Percentiles rank a stretch among this genome's conserved stretches.
Evolutionary conservation across 1,140 invertebrate species (phyloP).

Genomic region (Trichonephila clavipes): DNA sequence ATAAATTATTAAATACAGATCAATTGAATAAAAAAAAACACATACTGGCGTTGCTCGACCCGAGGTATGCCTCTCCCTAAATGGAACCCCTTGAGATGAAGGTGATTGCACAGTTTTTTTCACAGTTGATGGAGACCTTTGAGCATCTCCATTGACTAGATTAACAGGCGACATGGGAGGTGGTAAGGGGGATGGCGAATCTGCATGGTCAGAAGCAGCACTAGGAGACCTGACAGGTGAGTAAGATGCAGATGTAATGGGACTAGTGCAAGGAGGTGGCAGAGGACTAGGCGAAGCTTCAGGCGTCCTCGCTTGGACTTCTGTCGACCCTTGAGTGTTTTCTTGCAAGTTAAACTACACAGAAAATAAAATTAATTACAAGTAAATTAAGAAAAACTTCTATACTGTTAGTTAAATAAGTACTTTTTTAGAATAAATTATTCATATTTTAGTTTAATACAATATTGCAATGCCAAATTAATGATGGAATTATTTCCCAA

Average conservation of each 20-base stretch:
- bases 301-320: constrained; percentile 70
- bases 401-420: no score
- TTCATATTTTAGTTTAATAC: no score
- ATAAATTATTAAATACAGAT: neutral
- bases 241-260: constrained; percentile 77
- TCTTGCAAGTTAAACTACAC: constrained; percentile 27
- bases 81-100: constrained; percentile 37
- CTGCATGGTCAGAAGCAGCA: constrained; percentile 41
- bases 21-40: neutral
- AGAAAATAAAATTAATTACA: neutral
- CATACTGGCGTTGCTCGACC: constrained; percentile 66
- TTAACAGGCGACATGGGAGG: constrained; percentile 70
- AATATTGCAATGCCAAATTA: no score
- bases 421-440: no score
- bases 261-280: constrained; percentile 75
- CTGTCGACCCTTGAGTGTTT: constrained; percentile 34
- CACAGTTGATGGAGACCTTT: constrained; percentile 42
- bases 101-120: constrained; percentile 64
- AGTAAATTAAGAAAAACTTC: neutral
- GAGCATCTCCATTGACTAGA: constrained; percentile 71
- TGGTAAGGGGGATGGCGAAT: constrained; percentile 76
- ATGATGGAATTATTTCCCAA: no score
- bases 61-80: constrained; percentile 37
- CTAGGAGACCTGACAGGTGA: constrained; percentile 63
- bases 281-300: constrained; percentile 78